Evolutionary conservation across 2,113 vertebrate genomes (phyloP), one percentile per base, ranked within the genome.

Genomic region (Xiphophorus maculatus): DNA sequence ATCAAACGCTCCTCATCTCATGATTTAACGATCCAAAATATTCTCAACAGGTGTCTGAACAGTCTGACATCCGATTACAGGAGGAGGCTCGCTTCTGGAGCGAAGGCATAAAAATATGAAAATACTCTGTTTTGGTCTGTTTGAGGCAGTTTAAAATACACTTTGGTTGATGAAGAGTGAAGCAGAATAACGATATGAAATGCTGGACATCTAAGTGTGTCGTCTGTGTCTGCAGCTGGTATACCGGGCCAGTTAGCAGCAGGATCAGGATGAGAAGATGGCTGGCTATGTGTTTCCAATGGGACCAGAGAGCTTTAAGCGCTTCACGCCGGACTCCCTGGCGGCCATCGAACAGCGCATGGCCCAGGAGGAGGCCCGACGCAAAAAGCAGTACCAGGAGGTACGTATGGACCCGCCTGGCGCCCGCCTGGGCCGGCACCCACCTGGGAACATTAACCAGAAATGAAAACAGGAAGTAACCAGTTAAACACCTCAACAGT

Each of bases 261-360:
- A 86, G 86, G 88, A 88, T 91, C 92, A 93, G 90, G 92, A 93
- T 93, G 92, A 91, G 86, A 93, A 93, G 89, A 93, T 93, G 92
- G 89, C 92, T 73, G 89, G 74, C 89, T 92, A 81, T 89, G 90
- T 92, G 92, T 93, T 93, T 92, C 92, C 92, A 90, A 86, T 91
- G 90, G 92, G 92, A 88, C 92, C 90, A 83, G 92, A 93, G 89
- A 92, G 89, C 87, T 92, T 93, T 85, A 90, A 93, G 87, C 88
- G 89, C 83, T 93, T 93, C 92, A 93, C 90, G 83, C 90, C 83
- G 84, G 92, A 93, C 90, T 92, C 92, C 80, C 90, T 93, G 92
- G 87, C 81, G 44, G 90, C 88, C 84, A 92, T 93, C 82, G 92
- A 93, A 82, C 90, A 90, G 82, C 90, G 92, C 81, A 91, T 93